These are phyloP conservation scores for Luscinia megarhynchos DNA, from an alignment of 2,797 vertebrate species.

Conservation along the genomic window DNA sequence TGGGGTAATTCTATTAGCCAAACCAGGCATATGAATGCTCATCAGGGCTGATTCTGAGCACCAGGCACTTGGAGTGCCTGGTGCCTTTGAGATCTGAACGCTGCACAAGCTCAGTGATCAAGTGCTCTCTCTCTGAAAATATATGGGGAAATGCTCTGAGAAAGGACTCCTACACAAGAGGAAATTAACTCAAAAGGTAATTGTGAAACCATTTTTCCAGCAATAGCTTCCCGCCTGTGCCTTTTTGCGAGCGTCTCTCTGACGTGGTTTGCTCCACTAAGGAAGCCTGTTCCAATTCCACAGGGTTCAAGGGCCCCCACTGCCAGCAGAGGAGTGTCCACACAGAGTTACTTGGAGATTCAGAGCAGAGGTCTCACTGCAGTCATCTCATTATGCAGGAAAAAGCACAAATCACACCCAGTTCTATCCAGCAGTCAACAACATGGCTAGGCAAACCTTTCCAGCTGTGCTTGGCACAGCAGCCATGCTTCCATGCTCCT, in stretches of 20 bases:
- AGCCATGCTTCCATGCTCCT: background rate
- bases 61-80: background rate
- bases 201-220: background rate
- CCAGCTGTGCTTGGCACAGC: background rate
- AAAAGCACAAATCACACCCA: background rate
- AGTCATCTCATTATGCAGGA: background rate
- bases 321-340: background rate
- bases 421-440: background rate
- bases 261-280: background rate
- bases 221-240: background rate
- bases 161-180: background rate
- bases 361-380: background rate
- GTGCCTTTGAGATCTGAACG: background rate
- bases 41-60: constrained; percentile 17
- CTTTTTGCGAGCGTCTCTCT: background rate
- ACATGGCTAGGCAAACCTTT: background rate
- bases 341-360: background rate
- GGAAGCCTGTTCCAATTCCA: background rate
- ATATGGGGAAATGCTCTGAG: background rate
- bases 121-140: background rate
- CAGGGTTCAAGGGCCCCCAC: background rate
- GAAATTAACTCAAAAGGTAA: constrained; percentile 22
- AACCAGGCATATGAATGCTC: background rate
- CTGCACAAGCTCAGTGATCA: background rate
- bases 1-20: background rate